Evolutionary conservation across 2,113 vertebrate genomes (phyloP).

Genomic region (Perca schrenkii): DNA sequence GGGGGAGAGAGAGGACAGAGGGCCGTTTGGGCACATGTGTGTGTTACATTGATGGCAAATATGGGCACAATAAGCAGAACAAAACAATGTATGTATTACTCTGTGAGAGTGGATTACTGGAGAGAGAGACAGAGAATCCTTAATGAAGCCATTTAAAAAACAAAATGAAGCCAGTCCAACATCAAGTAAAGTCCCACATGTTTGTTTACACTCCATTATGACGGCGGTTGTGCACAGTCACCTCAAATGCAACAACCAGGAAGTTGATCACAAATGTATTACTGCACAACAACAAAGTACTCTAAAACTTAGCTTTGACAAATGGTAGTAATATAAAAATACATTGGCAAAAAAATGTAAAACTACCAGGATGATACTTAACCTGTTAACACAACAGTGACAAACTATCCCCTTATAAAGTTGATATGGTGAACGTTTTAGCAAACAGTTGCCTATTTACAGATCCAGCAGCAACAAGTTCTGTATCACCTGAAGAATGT

Average conservation of each 20-base stretch:
- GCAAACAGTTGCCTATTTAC: neutral
- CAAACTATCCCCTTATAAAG: neutral
- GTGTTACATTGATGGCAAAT: conserved; percentile 7
- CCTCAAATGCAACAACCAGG: neutral
- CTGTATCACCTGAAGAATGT: neutral
- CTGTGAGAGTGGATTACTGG: conserved; percentile 13
- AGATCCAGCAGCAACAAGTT: neutral
- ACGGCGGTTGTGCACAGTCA: neutral
- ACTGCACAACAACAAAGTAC: neutral
- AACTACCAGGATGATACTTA: neutral
- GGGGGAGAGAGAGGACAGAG: conserved; percentile 14
- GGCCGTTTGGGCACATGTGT: conserved; percentile 29
- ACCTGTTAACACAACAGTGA: neutral
- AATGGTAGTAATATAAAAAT: neutral
- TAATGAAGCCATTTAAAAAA: neutral
- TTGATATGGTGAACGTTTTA: neutral
- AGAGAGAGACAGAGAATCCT: conserved; percentile 8
- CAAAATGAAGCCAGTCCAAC: conserved; percentile 14
- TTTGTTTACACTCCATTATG: conserved; percentile 19
- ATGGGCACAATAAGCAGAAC: conserved; percentile 5
- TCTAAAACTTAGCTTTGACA: neutral
- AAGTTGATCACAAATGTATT: neutral
- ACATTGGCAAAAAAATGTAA: neutral
- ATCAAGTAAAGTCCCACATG: conserved; percentile 10
- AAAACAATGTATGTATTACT: conserved; percentile 27